Evolutionary conservation across 2,888 invertebrate species (phyloP).

Genomic region (Merodon equestris): DNA sequence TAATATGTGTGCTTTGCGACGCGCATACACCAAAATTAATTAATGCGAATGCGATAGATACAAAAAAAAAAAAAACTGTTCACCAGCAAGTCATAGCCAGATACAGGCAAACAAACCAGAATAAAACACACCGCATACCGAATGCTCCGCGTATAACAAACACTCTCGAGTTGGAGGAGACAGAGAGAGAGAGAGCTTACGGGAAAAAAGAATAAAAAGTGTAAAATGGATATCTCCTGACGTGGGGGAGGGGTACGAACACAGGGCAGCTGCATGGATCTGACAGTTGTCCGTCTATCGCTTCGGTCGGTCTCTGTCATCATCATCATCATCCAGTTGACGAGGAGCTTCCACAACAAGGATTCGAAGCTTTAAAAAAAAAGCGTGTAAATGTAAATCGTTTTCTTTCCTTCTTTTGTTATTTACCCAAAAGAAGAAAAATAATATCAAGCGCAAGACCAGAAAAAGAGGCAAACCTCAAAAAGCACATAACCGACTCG

Average conservation of each 20-base stretch:
- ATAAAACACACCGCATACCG: conserved; percentile 1
- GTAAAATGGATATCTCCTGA: too few species aligned
- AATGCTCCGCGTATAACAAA: too few species aligned
- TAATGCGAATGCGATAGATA: conserved; percentile 69
- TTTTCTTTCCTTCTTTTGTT: conserved; percentile 3
- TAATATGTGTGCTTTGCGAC: conserved; percentile 70
- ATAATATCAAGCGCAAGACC: conserved; percentile 17
- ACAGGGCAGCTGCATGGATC: conserved; percentile 45
- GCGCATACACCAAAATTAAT: conserved; percentile 71
- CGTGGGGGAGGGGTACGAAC: too few species aligned
- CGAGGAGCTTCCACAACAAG: conserved; percentile 17
- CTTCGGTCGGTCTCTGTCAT: conserved; percentile 5
- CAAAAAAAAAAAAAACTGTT: conserved; percentile 58
- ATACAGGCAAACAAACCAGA: conserved; percentile 60
- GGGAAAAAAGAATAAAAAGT: too few species aligned
- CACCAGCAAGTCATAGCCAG: conserved; percentile 1
- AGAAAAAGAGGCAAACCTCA: conserved; percentile 33
- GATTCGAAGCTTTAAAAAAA: conserved; percentile 48
- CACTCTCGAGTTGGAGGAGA: too few species aligned
- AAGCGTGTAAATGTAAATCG: conserved; percentile 58
- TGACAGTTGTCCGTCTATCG: conserved; percentile 56
- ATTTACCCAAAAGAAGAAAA: too few species aligned
- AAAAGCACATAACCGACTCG: conserved; percentile 36
- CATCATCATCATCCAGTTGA: conserved; percentile 28
- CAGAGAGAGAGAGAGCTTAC: conserved; percentile 46